Percentiles rank a stretch among this genome's conserved stretches.
phyloP scores from a whole-genome alignment of 1,140 invertebrate genomes.

The Drosophila setifemur region DNA sequence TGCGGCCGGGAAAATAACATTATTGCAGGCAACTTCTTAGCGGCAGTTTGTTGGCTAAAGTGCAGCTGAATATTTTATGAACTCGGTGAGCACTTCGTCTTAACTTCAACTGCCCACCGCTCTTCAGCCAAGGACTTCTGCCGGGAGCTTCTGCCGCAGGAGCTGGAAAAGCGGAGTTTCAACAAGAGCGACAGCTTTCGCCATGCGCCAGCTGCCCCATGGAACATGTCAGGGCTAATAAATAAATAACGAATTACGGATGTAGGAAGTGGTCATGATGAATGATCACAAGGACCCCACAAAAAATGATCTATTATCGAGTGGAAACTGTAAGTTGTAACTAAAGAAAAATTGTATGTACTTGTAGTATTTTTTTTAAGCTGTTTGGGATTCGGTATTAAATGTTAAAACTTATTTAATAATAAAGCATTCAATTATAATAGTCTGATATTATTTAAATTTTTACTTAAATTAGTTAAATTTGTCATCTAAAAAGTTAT shows the following conservation, averaged over 20 bases:
- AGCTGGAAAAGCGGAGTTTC: constrained; percentile 4
- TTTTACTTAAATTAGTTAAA: too few relatives aligned
- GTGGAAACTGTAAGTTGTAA: too few relatives aligned
- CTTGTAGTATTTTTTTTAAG: too few relatives aligned
- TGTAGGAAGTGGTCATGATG: background rate
- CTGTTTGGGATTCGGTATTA: too few relatives aligned
- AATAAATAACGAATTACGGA: constrained; percentile 55
- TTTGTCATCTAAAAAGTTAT: too few relatives aligned
- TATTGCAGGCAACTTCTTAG: constrained; percentile 77
- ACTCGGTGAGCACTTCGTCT: constrained; percentile 71
- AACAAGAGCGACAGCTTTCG: constrained; percentile 39
- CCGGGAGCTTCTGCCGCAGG: too few relatives aligned
- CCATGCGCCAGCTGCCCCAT: constrained; percentile 33
- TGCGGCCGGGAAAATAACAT: constrained; percentile 64
- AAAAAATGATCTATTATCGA: too few relatives aligned
- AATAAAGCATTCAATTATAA: too few relatives aligned
- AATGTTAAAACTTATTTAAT: too few relatives aligned
- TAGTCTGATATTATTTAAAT: too few relatives aligned
- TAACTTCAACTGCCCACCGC: constrained; percentile 46
- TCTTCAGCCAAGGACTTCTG: constrained; percentile 8
- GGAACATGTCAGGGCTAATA: constrained; percentile 41
- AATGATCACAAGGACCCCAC: background rate
- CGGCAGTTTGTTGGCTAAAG: constrained; percentile 69
- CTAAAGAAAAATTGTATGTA: too few relatives aligned
- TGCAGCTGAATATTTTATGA: constrained; percentile 79